phyloP scores from a whole-genome alignment of 1,140 invertebrate genomes.

The Paraescarpia echinospica region DNA sequence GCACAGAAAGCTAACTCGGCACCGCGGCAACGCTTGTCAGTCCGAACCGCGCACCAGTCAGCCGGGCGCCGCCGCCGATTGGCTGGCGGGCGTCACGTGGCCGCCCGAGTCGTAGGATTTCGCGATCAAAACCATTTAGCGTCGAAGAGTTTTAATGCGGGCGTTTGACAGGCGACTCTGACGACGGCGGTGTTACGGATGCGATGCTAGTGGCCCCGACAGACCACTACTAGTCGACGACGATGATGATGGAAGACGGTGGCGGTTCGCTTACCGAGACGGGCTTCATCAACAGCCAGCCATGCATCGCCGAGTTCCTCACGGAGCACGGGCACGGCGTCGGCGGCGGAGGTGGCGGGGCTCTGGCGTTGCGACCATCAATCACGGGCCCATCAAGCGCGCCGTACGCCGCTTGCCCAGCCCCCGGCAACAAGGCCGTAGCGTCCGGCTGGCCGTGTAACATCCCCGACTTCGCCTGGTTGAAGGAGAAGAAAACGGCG shows the following conservation, averaged over 20 bases:
- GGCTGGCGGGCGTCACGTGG: not conserved
- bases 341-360: constrained; percentile 36
- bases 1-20: not conserved
- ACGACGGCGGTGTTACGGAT: not conserved
- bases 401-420: constrained; percentile 51
- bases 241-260: constrained; percentile 29
- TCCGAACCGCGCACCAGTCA: constrained; percentile 2
- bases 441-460: constrained; percentile 64
- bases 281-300: constrained; percentile 88
- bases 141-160: constrained; percentile 4
- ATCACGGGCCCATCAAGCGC: constrained; percentile 38
- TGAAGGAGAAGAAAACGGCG: constrained; percentile 96
- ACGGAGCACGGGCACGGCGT: constrained; percentile 60
- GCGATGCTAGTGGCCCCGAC: not conserved
- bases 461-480: constrained; percentile 92
- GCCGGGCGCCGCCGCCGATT: not conserved
- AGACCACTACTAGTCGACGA: constrained; percentile 3
- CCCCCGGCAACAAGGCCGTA: constrained; percentile 55
- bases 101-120: not conserved
- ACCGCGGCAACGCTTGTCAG: not conserved
- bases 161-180: not conserved
- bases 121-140: constrained; percentile 4
- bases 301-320: constrained; percentile 91
- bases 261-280: constrained; percentile 66
- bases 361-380: constrained; percentile 49